Base-by-base conservation (phyloP, 2,797 vertebrate genomes). In the Ctenopoma multispine region DNA sequence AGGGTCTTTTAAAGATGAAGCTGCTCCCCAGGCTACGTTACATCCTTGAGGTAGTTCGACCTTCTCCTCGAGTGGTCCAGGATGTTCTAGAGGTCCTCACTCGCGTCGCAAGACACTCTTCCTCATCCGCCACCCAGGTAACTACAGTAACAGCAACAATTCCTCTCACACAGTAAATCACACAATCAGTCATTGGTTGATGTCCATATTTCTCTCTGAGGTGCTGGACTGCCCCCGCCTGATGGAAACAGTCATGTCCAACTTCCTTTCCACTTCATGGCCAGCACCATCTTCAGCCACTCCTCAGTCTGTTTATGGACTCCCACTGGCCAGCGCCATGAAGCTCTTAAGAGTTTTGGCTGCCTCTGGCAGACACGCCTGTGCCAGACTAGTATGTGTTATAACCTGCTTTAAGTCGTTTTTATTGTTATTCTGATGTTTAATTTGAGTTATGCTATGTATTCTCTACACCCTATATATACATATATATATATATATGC, bases 1-100 rank as follows among this genome's bases (percentile, higher is more conserved):
- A 99, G 98, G 98, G 97, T 18, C 94, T 99, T 76, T 69, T 99
- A 69, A 97, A 92, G 87, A 99, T 98, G 87, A 96, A 93, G 75
- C 92, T 99, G 70, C 95, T 99, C 69, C 95, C 96, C 73, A 93
- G 98, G 48, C 90, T 99, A 7, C 95, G 98, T 36, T 99, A 99
- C 72, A 93, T 99, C 47, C 91, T 99, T 0, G 98, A 99, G 82
- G 96, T 99, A 59, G 90, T 97, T 18, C 92, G 90, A 40, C 98
- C 97, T 0, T 92, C 94, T 12, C 94, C 97, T 1, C 58, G 80
- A 1, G 96, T 95, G 3, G 96, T 98, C 44, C 93, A 96, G 79
- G 94, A 98, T 75, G 83, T 97, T 65, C 88, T 99, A 77, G 95
- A 95, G 56, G 90, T 99, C 84, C 93, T 99, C 60, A 96, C 90